These are phyloP conservation scores for Sitobion miscanthi DNA, from an alignment of 1,140 invertebrate genomes.

Conservation along the genomic window DNA sequence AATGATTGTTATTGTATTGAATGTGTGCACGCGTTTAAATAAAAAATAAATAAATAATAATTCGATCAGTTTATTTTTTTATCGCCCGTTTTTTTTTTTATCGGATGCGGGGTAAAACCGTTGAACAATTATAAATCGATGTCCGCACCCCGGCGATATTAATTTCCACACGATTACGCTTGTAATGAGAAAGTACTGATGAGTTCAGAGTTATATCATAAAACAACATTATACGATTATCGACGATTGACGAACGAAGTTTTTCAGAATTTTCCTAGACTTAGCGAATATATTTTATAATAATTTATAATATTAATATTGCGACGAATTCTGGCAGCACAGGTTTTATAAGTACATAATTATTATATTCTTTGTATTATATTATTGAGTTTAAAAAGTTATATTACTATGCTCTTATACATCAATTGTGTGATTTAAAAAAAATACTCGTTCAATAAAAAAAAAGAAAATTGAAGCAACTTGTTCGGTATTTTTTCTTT, in stretches of 20 bases:
- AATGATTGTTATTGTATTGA: neutral
- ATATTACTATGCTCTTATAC: neutral
- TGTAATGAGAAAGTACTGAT: neutral
- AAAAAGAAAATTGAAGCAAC: neutral
- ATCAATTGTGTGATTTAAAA: neutral
- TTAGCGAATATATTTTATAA: too few relatives aligned
- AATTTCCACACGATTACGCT: neutral
- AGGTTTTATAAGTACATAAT: too few relatives aligned
- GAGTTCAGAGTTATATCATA: neutral
- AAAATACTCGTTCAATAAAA: neutral
- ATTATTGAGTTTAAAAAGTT: neutral
- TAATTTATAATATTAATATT: too few relatives aligned
- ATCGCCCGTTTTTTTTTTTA: neutral
- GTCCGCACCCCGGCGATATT: neutral
- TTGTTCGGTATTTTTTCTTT: neutral
- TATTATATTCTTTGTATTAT: neutral
- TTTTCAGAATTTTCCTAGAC: neutral
- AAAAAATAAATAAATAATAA: conserved; percentile 16
- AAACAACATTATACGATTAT: neutral
- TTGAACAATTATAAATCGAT: neutral
- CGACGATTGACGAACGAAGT: neutral
- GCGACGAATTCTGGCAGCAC: too few relatives aligned
- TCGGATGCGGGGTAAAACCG: neutral
- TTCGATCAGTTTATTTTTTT: neutral
- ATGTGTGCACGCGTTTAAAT: neutral